A percentile compares a stretch with the other conserved stretches of the same genome.
phyloP scores from a whole-genome alignment of 92 coral and sea anemone species.

The Phymanthus crucifer region DNA sequence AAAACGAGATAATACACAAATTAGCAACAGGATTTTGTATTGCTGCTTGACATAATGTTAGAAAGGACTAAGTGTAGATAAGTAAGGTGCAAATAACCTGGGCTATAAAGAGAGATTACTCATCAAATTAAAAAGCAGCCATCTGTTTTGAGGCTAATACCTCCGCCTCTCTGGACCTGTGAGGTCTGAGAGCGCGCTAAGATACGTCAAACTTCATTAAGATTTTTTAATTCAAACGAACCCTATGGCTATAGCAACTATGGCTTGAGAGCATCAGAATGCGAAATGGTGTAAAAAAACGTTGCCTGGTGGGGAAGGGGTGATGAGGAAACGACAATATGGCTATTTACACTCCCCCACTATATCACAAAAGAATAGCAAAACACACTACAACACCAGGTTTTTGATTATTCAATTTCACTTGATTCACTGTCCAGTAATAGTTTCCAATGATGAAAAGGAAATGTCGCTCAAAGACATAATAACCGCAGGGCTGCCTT shows the following conservation, averaged over 20 bases:
- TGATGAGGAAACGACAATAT: neutral
- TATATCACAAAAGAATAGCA: neutral
- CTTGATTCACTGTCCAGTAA: neutral
- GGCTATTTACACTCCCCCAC: neutral
- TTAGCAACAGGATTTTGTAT: neutral
- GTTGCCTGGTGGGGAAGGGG: neutral
- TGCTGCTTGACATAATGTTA: neutral
- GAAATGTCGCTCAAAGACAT: neutral
- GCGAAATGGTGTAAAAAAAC: too few species aligned
- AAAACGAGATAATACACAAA: conserved; percentile 2
- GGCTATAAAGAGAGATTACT: conserved; percentile 8
- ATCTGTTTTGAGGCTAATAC: neutral
- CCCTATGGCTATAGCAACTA: neutral
- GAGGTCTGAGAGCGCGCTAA: neutral
- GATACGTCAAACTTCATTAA: neutral
- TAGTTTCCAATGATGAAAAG: neutral
- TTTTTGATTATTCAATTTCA: neutral
- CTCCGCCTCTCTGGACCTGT: neutral
- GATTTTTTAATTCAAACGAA: neutral
- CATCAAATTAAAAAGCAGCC: conserved; percentile 1
- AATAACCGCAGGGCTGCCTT: neutral
- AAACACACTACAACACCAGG: neutral
- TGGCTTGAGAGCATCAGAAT: neutral
- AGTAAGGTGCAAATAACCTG: neutral
- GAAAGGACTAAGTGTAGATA: neutral